These are phyloP conservation scores for Ceratitis capitata DNA, from an alignment of 1,140 invertebrate genomes.

Conservation along the genomic window DNA sequence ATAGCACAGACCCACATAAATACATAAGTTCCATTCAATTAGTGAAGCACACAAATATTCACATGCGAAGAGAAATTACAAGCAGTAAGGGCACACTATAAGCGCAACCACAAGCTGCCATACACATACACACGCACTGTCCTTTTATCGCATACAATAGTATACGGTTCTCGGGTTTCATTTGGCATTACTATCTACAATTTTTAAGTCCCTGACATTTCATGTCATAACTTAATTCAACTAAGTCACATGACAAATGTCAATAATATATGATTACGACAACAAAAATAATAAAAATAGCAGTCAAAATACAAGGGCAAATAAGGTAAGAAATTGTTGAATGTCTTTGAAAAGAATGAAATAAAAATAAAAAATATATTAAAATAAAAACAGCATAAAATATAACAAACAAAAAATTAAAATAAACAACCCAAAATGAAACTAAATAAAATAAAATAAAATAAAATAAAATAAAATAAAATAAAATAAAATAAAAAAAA, in stretches of 20 bases:
- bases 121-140: background rate
- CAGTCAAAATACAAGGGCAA: background rate
- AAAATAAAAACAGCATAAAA: background rate
- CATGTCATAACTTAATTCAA: constrained; percentile 26
- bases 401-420: background rate
- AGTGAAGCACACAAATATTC: no score
- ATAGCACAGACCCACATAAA: background rate
- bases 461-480: background rate
- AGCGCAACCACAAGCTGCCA: background rate
- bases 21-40: background rate
- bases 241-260: constrained; percentile 31
- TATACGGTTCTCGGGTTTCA: background rate
- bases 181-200: background rate
- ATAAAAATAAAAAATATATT: background rate
- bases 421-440: no score
- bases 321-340: no score
- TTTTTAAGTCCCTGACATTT: constrained; percentile 21
- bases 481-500: background rate
- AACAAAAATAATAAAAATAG: background rate
- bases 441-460: background rate
- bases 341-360: background rate
- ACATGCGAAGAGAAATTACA: no score
- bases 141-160: background rate
- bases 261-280: constrained; percentile 29
- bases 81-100: no score